phyloP scores from a whole-genome alignment of 1,140 invertebrate genomes.

The Drosophila erecta region DNA sequence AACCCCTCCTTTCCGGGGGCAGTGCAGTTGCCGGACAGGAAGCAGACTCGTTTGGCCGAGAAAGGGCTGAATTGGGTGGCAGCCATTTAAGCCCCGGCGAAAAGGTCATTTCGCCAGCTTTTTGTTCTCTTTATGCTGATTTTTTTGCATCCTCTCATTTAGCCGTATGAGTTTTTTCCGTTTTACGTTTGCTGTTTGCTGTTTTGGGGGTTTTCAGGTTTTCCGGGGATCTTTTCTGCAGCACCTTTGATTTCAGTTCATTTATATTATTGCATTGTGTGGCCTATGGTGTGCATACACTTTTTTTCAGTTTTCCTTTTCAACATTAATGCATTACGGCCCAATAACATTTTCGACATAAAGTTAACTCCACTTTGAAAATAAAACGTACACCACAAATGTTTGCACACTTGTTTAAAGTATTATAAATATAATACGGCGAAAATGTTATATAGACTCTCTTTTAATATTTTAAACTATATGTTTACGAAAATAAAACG shows the following conservation, averaged over 20 bases:
- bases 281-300: constrained; percentile 13
- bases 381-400: too few relatives aligned
- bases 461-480: too few relatives aligned
- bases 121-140: constrained; percentile 70
- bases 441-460: too few relatives aligned
- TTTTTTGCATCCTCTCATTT: constrained; percentile 47
- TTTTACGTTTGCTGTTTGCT: constrained; percentile 35
- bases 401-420: too few relatives aligned
- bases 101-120: constrained; percentile 78
- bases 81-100: constrained; percentile 75
- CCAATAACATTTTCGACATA: not conserved
- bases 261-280: constrained; percentile 46
- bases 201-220: constrained; percentile 36
- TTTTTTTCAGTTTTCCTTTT: constrained; percentile 23
- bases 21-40: constrained; percentile 29
- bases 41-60: constrained; percentile 35
- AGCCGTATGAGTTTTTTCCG: constrained; percentile 17
- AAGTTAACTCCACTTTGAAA: too few relatives aligned
- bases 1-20: not conserved
- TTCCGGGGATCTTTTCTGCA: constrained; percentile 28
- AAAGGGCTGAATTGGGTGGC: constrained; percentile 21
- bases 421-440: too few relatives aligned
- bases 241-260: constrained; percentile 61
- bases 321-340: not conserved
- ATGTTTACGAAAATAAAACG: too few relatives aligned